phyloP scores from a whole-genome alignment of 2,113 vertebrate species.

The Propithecus coquereli region DNA sequence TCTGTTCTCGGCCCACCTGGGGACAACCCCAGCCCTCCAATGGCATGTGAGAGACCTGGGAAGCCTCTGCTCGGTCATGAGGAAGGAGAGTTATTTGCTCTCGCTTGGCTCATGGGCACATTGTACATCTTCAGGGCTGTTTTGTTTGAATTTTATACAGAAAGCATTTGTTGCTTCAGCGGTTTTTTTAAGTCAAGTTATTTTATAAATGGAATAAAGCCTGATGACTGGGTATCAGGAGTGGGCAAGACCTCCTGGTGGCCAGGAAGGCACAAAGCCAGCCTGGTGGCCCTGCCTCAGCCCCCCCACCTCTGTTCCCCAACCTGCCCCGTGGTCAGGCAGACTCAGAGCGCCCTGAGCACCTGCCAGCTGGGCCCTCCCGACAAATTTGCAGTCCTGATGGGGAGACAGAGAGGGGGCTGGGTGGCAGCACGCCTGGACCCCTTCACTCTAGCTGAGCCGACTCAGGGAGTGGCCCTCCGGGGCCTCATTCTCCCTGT shows the following conservation, averaged over 20 bases:
- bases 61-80: rapidly evolving
- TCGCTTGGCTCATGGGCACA: rapidly evolving
- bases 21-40: rapidly evolving
- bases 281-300: not conserved
- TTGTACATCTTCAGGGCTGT: not conserved
- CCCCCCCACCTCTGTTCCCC: not conserved
- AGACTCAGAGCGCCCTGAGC: too few relatives aligned
- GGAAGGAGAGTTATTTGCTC: not conserved
- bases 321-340: not conserved
- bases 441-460: not conserved
- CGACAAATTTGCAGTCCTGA: not conserved
- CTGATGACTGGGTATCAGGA: not conserved
- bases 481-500: not conserved
- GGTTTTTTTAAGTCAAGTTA: not conserved
- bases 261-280: not conserved
- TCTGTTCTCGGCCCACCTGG: not conserved
- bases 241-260: not conserved
- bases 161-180: not conserved
- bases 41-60: rapidly evolving
- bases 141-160: not conserved
- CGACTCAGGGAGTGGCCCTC: not conserved
- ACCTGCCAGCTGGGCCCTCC: not conserved
- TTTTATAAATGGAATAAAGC: not conserved
- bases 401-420: not conserved
- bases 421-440: not conserved